A percentile compares a stretch with the other conserved stretches of the same genome.
Evolutionary conservation across 2,113 vertebrate genomes (phyloP).

Genomic region (Irena cyanogastra): DNA sequence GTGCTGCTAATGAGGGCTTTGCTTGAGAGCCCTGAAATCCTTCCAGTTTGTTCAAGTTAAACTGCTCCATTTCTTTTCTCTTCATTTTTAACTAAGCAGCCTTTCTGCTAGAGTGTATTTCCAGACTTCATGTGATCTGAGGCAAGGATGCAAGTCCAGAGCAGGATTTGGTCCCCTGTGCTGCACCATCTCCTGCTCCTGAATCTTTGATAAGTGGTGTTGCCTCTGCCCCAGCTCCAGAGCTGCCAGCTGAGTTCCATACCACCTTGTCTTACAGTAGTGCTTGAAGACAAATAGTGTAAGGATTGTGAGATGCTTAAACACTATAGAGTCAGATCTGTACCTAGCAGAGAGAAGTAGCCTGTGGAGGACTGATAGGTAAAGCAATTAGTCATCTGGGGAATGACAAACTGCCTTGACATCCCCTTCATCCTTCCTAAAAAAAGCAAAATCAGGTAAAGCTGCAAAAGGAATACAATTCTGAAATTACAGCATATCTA

Average conservation of each 20-base stretch:
- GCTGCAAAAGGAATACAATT: neutral
- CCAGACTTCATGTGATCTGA: neutral
- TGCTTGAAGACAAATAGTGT: neutral
- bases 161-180: neutral
- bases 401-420: neutral
- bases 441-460: neutral
- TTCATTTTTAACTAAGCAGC: neutral
- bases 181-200: accelerated
- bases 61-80: neutral
- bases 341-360: neutral
- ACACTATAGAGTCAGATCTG: neutral
- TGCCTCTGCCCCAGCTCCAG: neutral
- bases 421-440: neutral
- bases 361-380: neutral
- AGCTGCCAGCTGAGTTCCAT: neutral
- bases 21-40: neutral
- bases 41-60: neutral
- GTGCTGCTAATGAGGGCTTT: neutral
- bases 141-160: neutral
- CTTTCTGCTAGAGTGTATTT: neutral
- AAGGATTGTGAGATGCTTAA: neutral
- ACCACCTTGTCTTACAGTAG: neutral
- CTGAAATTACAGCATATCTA: neutral
- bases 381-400: neutral
- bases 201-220: neutral